Conservation (phyloP, 2,888 invertebrate genomes). For the Matsumyia berberina region DNA sequence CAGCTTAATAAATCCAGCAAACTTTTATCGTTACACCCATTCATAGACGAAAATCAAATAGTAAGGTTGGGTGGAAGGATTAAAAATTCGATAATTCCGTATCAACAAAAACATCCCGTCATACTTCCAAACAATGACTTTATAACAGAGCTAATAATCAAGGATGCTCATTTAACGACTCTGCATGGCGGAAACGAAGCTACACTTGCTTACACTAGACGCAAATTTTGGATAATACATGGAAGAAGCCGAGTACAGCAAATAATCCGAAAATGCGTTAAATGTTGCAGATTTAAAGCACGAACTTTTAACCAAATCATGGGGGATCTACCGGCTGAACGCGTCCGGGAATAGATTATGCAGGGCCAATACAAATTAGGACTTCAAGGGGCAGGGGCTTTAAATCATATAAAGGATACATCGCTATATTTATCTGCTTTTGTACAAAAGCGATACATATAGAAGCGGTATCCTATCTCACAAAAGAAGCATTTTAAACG, state of each 20-base stretch:
- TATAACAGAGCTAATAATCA: background rate
- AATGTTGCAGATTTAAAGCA: too few relatives aligned
- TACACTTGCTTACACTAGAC: background rate
- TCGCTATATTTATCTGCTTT: background rate
- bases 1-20: too few relatives aligned
- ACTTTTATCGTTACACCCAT: too few relatives aligned
- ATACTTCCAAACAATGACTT: background rate
- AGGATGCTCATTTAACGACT: background rate
- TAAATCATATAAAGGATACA: background rate
- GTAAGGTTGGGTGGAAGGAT: background rate
- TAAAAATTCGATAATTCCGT: background rate
- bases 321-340: background rate
- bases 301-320: too few relatives aligned
- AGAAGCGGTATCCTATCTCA: background rate
- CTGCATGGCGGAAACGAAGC: background rate
- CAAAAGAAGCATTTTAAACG: background rate
- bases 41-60: background rate
- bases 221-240: background rate
- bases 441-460: constrained; percentile 1
- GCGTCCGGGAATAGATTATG: background rate
- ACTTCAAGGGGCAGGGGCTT: too few relatives aligned
- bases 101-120: background rate
- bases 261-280: background rate
- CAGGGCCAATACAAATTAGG: too few relatives aligned
- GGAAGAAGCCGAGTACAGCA: background rate